Evolutionary conservation across 1,140 invertebrate species (phyloP), one percentile per base, ranked within the genome.

Genomic region (Anadara kagoshimensis): DNA sequence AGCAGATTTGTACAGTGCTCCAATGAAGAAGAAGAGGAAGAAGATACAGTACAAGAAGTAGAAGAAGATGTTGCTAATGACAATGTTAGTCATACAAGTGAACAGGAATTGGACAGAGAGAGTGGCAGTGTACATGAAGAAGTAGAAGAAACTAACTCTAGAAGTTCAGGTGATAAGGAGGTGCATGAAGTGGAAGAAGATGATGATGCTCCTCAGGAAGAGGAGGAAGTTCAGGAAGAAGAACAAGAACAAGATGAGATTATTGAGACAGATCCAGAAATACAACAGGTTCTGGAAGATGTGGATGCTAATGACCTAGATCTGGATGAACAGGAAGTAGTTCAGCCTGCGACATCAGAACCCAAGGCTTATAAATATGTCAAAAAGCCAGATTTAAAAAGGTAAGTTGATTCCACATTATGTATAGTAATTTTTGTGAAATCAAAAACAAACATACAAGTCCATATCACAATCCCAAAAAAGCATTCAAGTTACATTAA

Each of bases 1-100:
- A 79, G 53, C 58, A 67, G 59, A 18, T 61, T 56, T n/a, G 54
- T 65, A n/a, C 61, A 56, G 45, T 59, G 47, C 53, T 59, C 41
- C 58, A 36, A 54, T 3, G 51, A 26, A 49, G 71, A 68, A 51
- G 70, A 57, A 3, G 49, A 57, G 66, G 70, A 63, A 53, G 64
- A 24, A 36, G 43, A 58, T 29, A 57, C 26, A 43, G 29, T 36
- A 7, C 29, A 36, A 36, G 29, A 36, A 36, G n/a, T n/a, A n/a
- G 29, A 36, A 36, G 29, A 36, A 36, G 29, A 36, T 36, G 29
- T 36, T 36, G 29, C 29, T 36, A 36, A 36, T 36, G 29, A 36
- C 29, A 36, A 7, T 36, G 29, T 36, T 36, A 36, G 29, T 36
- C 29, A 36, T 36, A 36, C 29, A 36, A 36, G 29, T 36, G 29